Conservation (phyloP, 2,113 vertebrate species). For the Plectropomus leopardus region DNA sequence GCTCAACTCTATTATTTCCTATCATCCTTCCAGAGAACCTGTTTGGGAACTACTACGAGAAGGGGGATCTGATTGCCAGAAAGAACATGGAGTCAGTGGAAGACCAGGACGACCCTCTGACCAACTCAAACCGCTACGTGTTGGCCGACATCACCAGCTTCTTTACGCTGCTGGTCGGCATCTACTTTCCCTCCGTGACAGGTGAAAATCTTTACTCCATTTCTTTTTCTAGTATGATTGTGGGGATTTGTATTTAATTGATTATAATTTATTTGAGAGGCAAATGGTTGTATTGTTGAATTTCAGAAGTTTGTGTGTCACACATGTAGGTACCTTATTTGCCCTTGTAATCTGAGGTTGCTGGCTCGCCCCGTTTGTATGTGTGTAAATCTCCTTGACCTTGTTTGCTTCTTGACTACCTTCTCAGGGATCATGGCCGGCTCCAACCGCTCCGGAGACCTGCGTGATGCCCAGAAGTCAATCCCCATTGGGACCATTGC, state of each 20-base stretch:
- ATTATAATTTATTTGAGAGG: background rate
- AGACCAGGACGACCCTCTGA: constrained; percentile 77
- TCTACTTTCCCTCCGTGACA: constrained; percentile 99
- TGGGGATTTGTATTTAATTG: background rate
- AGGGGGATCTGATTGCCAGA: constrained; percentile 91
- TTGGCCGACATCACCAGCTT: constrained; percentile 96
- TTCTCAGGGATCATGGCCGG: constrained; percentile 97
- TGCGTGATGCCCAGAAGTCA: constrained; percentile 98
- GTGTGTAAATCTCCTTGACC: constrained; percentile 11
- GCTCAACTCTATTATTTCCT: background rate
- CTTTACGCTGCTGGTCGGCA: constrained; percentile 97
- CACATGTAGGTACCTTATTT: background rate
- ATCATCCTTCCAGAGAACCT: constrained; percentile 88
- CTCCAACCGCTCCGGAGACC: constrained; percentile 97
- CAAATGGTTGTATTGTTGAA: background rate
- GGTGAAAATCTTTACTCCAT: constrained; percentile 80
- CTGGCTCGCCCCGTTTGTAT: background rate
- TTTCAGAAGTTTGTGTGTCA: background rate
- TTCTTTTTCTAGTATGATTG: too few relatives aligned
- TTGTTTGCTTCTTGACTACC: constrained; percentile 16
- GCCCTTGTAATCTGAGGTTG: too few relatives aligned
- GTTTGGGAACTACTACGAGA: constrained; percentile 93
- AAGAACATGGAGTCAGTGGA: constrained; percentile 76
- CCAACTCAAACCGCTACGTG: constrained; percentile 92
- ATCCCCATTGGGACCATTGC: constrained; percentile 97